Conservation (phyloP, 2,113 vertebrate genomes). For the Bujurquina vittata region DNA sequence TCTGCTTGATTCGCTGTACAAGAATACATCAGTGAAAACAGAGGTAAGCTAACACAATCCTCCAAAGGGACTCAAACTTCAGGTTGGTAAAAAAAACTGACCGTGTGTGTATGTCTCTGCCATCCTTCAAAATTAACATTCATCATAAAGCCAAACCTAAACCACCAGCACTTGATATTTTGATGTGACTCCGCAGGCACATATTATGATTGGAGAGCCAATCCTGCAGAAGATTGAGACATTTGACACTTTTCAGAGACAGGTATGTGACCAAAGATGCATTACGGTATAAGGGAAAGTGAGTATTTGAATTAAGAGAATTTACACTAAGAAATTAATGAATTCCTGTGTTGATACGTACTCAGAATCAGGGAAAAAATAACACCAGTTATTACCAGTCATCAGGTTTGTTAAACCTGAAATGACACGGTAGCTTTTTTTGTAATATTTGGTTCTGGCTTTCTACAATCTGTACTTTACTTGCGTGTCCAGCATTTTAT, state of each 20-base stretch:
- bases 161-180: not conserved
- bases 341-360: not conserved
- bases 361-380: not conserved
- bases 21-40: not conserved
- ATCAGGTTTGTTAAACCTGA: not conserved
- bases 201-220: constrained; percentile 71
- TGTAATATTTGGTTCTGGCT: not conserved
- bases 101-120: not conserved
- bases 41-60: constrained; percentile 39
- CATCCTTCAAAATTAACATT: not conserved
- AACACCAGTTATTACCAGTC: not conserved
- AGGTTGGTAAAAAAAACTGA: not conserved
- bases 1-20: constrained; percentile 71
- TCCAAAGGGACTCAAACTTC: not conserved
- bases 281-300: not conserved
- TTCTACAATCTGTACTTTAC: not conserved
- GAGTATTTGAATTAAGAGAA: too few species aligned
- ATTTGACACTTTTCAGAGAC: not conserved
- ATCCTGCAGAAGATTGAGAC: constrained; percentile 65
- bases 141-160: not conserved
- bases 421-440: not conserved
- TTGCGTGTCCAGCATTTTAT: not conserved
- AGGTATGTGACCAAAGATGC: constrained; percentile 57
- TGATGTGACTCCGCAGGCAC: constrained; percentile 43
- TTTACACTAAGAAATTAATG: not conserved